Evolutionary conservation across 2,113 vertebrate species (phyloP), one percentile per base, ranked within the genome.

Genomic region (Lophura nycthemera): DNA sequence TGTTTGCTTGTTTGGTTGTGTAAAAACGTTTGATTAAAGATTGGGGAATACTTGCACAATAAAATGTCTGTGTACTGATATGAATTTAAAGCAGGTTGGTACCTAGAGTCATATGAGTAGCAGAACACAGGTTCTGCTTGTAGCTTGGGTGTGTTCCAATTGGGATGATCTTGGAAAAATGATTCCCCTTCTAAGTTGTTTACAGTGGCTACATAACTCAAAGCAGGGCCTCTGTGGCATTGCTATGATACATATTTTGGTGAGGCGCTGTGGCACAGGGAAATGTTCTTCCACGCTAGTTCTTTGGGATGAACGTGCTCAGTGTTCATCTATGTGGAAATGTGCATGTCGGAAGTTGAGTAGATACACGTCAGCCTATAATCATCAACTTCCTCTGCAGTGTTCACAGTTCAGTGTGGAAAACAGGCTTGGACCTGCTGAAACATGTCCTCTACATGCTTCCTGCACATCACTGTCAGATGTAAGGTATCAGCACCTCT

Each of bases 331-430:
- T 61, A 43, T 18, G 38, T 25, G 38, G 71, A 47, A 64, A 69
- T 61, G 75, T 87, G 6, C 29, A 47, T 38, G 12, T n/a, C 73
- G 43, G 30, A 72, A 88, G 22, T 63, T 50, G 77, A 15, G 13
- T 29, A 19, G 47, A 17, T 57, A 3, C 30, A 52, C 6, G 16
- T 65, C 75, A 93, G 19, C 43, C 34, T 65, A 15, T 34, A 72
- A 18, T 86, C 14, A 42, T 29, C 45, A 67, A 18, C 9, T 47
- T 85, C 64, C 66, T 72, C 32, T 88, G 78, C 32, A 32, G 8
- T 7, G 5, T 56, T 67, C 27, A 14, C 8, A 63, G 24, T 0
- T 1, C 0, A 1, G 27, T 25, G 11, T 30, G 45, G 70, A 66
- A 21, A 64, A 32, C 64, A 71, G 50, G 13, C 50, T 65, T 83